Evolutionary conservation across 1,140 invertebrate genomes (phyloP), one percentile per base, ranked within the genome.

Genomic region (Drosophila setifemur): DNA sequence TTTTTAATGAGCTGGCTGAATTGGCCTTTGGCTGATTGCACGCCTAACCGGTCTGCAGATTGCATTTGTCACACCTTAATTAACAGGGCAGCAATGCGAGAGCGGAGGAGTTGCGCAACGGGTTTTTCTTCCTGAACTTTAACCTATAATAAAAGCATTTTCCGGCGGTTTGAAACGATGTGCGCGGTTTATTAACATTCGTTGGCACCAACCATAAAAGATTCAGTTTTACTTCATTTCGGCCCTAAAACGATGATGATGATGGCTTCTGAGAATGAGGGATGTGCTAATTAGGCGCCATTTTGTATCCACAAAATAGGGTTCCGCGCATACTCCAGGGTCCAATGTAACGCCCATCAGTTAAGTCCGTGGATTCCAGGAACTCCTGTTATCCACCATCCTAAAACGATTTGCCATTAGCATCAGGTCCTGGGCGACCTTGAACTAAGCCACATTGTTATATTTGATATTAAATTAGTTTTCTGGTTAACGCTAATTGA

Each of bases 381-480:
- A n/a, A n/a, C n/a, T n/a, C n/a, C n/a, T n/a, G n/a, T n/a, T n/a
- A n/a, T n/a, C n/a, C n/a, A n/a, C n/a, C n/a, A n/a, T n/a, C n/a
- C n/a, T n/a, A n/a, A n/a, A 45, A 35, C 28, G 49, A 53, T 11
- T 11, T 9, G 14, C 50, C 29, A 7, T 25, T 2, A 37, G 14
- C 60, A 50, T 23, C 43, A 53, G n/a, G 16, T 28, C 39, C 37
- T 21, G 43, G 37, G 31, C 21, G n/a, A 14, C 57, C 43, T 23
- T 54, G 18, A 1, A 6, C 18, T 12, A 26, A 44, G 25, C 53
- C 60, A 64, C 55, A 48, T 47, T 77, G 71, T 64, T 60, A 54
- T 50, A 40, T 47, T 85, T 58, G 43, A 21, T 58, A 76, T 87
- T 81, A 55, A 70, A 97, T 96, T 45, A 93, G 93, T 88, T 96